These are phyloP conservation scores for Tauraco hartlaubi DNA, from an alignment of 2,797 vertebrate species.

Conservation along the genomic window DNA sequence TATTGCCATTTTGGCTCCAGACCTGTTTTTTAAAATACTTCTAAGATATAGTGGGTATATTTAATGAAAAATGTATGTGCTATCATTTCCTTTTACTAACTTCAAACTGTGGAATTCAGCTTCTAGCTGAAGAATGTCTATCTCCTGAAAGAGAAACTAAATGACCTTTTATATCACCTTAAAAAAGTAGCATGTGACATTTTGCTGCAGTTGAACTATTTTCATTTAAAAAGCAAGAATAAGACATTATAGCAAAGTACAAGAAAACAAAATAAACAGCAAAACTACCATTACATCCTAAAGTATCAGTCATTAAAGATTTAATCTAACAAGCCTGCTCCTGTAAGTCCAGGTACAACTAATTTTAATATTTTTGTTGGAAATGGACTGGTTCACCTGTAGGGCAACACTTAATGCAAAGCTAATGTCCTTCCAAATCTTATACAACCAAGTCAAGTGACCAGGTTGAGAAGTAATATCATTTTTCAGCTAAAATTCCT, in stretches of 20 bases:
- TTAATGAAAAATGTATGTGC: conserved; percentile 10
- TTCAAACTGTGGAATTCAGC: neutral
- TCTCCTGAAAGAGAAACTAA: neutral
- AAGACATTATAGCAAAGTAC: neutral
- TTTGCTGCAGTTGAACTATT: neutral
- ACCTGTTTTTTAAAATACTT: conserved; percentile 1
- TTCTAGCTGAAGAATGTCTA: neutral
- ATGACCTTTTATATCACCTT: neutral
- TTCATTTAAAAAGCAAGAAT: neutral
- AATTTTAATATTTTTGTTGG: neutral
- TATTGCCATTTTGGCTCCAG: neutral
- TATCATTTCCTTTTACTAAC: conserved; percentile 3
- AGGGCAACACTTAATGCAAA: neutral
- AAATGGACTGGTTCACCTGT: neutral
- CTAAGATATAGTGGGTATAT: neutral
- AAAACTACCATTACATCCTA: neutral
- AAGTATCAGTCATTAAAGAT: neutral
- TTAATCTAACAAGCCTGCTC: neutral
- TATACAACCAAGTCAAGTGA: neutral
- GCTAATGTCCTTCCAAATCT: neutral
- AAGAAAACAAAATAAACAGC: neutral
- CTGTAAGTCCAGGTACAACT: neutral
- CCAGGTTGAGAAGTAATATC: neutral
- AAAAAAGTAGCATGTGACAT: neutral
- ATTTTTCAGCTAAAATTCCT: neutral